phyloP scores from a whole-genome alignment of 2,797 vertebrate species.

The Champsocephalus esox region DNA sequence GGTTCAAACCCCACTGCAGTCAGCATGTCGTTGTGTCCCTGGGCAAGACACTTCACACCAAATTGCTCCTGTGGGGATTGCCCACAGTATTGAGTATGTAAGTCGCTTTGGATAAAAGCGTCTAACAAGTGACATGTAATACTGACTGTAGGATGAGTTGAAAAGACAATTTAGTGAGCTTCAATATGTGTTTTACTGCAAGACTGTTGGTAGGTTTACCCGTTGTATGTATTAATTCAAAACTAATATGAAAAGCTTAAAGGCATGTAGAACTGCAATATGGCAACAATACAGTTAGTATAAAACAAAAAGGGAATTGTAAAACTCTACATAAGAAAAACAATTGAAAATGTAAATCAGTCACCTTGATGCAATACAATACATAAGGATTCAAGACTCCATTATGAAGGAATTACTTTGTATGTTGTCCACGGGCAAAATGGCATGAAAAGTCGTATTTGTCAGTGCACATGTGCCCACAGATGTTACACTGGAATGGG shows the following conservation, averaged over 20 bases:
- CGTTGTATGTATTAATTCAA: background rate
- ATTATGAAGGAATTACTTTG: conserved; percentile 80
- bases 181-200: background rate
- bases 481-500: conserved; percentile 98
- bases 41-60: too few relatives aligned
- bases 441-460: conserved; percentile 98
- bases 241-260: conserved; percentile 19
- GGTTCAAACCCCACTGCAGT: too few relatives aligned
- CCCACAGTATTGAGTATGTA: too few relatives aligned
- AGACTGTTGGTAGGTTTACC: background rate
- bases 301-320: conserved; percentile 4
- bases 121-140: too few relatives aligned
- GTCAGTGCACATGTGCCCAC: conserved; percentile 94
- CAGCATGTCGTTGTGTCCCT: too few relatives aligned
- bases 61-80: too few relatives aligned
- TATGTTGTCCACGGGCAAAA: conserved; percentile 97
- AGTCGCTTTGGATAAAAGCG: too few relatives aligned
- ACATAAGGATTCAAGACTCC: background rate
- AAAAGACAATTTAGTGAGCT: too few relatives aligned
- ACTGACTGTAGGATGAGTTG: background rate
- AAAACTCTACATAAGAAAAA: conserved; percentile 5
- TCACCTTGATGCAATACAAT: background rate
- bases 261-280: conserved; percentile 7
- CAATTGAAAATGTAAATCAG: conserved; percentile 3
- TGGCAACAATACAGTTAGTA: conserved; percentile 15